A percentile compares a stretch with the other conserved stretches of the same genome.
phyloP scores from a whole-genome alignment of 2,888 invertebrate genomes.

The Diaphora mendica region DNA sequence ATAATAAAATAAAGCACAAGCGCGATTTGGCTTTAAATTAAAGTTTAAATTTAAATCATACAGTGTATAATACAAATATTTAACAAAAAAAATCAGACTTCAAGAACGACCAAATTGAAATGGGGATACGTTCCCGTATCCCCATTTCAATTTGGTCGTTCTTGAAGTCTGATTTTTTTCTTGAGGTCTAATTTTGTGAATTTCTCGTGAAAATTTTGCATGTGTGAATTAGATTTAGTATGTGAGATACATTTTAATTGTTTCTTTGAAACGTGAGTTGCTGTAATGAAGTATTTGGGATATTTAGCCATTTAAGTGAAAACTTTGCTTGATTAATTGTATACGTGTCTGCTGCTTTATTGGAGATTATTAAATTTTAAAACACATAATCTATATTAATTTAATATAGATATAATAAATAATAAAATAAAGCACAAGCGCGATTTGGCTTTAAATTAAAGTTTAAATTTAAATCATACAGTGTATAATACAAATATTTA shows the following conservation, averaged over 20 bases:
- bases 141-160: too few species aligned
- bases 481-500: neutral
- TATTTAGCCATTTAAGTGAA: neutral
- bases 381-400: too few species aligned
- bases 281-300: neutral
- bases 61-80: too few species aligned
- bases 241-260: slow-evolving; percentile 8
- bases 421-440: neutral
- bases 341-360: slow-evolving; percentile 6
- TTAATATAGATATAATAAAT: too few species aligned
- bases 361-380: slow-evolving; percentile 3
- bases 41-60: neutral
- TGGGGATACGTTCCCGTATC: too few species aligned
- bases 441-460: neutral
- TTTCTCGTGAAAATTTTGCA: slow-evolving; percentile 5
- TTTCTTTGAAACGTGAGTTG: neutral
- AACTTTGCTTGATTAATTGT: slow-evolving; percentile 6
- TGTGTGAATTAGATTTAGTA: slow-evolving; percentile 3
- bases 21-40: neutral
- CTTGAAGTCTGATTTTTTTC: too few species aligned
- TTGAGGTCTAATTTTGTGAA: slow-evolving; percentile 29
- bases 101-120: too few species aligned
- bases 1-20: neutral
- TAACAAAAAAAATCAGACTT: too few species aligned
- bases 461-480: neutral